Base-by-base conservation (phyloP, 1,140 invertebrate species). In the Drosophila subobscura region DNA sequence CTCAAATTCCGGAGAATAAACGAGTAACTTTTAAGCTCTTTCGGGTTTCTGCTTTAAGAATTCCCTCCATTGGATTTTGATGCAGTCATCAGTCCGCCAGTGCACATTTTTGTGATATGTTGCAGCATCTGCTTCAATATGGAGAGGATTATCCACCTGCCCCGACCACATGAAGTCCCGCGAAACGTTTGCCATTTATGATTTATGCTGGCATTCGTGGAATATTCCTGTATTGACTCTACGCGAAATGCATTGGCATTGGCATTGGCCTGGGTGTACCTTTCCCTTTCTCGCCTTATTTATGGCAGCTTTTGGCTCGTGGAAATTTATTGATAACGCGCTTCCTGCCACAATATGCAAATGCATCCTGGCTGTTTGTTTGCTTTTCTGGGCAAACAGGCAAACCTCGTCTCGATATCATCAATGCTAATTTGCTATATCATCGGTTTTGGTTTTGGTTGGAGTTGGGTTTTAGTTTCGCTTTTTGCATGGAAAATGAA, bases 161-260 rank as follows among this genome's bases (percentile, higher is more conserved):
- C 33, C 4, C 12, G 7, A 2, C 0, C n/a, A 33, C 29, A 40
- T 10, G 5, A 41, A 25, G 1, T 6, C 50, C 44, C 27, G 14
- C 41, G 37, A 12, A 57, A 22, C 16, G 47, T 46, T 52, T 65
- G 50, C 54, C 59, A 56, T 77, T 66, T 78, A 59, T 77, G 75
- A 77, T 77, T 78, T 77, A 77, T 77, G 40, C 27, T 49, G 57
- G 55, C 40, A 50, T 29, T 29, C 40, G 33, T 29, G 49, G 73
- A 40, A 76, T 77, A 77, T 64, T 64, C 10, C 50, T 45, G 55
- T 77, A 77, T 77, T 78, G 75, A 77, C 74, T 77, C 41, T 55
- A 72, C 67, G 67, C 37, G n/a, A 40, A 72, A 40, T 61, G 49
- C 50, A 56, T 72, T 49, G 49, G 29, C 50, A 52, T 52, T 20